Base-by-base conservation (phyloP, 2,888 invertebrate genomes). In the Bunonema sp. region DNA sequence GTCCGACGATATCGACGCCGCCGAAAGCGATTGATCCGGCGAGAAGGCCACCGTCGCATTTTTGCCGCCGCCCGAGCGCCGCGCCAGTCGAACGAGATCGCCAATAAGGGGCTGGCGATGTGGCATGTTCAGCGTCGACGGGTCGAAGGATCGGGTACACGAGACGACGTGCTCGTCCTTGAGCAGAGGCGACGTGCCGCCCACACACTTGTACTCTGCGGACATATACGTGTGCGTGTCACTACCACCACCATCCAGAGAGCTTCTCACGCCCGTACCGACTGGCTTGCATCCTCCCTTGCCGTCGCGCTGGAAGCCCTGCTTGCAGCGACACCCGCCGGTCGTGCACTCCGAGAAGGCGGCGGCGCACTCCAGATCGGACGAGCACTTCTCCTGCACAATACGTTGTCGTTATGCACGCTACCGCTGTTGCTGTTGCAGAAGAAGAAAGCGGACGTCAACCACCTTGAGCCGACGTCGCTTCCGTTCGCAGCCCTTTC, bases 291-390 rank as follows among this genome's bases (percentile, higher is more conserved):
- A 62, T 8, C 63, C 62, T 16, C 61, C 63, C 36, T 49, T 48
- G n/a, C 60, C 59, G 34, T 62, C 60, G 38, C 59, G 41, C 43
- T 63, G 58, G 45, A 62, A 62, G 36, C 63, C 62, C 21, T 41
- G 31, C 38, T 63, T 62, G 41, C 63, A 62, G 10, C 61, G 46
- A 42, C 63, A 62, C 1, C 61, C 61, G 8, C 61, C 57, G 2
- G 55, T 48, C 1, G 59, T 49, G 38, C 63, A 62, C 41, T 62
- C 61, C 1, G 57, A 55, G 41, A 58, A 62, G 8, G 63, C 63
- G 5, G 63, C 54, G 3, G 55, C 56, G 42, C 63, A 62, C 41
- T 62, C 63, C 49, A 61, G 44, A 35, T 62, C 63, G 5, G 49
- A 52, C 34, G 50, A 53, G 45, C 63, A 62, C 44, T 59, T 57